Base-by-base conservation (phyloP, 64 coral and sea anemone species). In the Hydrozoanthus tunicans region DNA sequence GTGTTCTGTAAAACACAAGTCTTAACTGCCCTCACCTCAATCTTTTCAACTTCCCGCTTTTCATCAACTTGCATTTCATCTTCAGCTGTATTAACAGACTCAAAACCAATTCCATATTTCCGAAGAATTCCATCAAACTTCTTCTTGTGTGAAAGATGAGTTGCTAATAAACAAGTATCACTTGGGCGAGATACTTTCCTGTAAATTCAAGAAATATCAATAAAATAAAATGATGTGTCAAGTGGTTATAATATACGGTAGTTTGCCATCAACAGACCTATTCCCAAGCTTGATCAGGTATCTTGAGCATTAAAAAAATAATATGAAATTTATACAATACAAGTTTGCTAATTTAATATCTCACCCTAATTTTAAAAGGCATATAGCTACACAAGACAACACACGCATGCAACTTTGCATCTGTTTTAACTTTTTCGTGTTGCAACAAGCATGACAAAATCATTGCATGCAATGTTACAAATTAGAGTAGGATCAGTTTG, bases 51-150 rank as follows among this genome's bases (percentile, higher is more conserved):
- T 53, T 91, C 90, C 52, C 78, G 65, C 63, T 82, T 91, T 56
- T 91, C 90, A 20, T 91, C 72, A 17, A 77, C 79, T 91, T 13
- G 32, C 6, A 66, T 5, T 69, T 81, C 79, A 91, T 79, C 78
- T 15, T 91, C 90, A 57, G 82, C 57, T 2, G 78, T 73, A 90
- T 98, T 90, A 59, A 98, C 74, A 58, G 95, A 72, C 64, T 79
- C 62, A 92, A 98, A 98, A 84, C 90, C 95, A 90, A 98, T 92
- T 77, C 69, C 85, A 85, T 94, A 64, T 73, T 90, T 98, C 23
- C 90, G 63, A 6, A 94, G 79, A 92, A 86, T 88, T 63, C 43
- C 26, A 3, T 94, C 90, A 92, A 98, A 98, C 77, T 98, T 98
- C 27, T 92, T 82, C 66, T 92, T 98, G 64, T 98, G 95, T 17